Base-by-base conservation (phyloP, 2,888 invertebrate species). In the Leptinotarsa rubiginosa region DNA sequence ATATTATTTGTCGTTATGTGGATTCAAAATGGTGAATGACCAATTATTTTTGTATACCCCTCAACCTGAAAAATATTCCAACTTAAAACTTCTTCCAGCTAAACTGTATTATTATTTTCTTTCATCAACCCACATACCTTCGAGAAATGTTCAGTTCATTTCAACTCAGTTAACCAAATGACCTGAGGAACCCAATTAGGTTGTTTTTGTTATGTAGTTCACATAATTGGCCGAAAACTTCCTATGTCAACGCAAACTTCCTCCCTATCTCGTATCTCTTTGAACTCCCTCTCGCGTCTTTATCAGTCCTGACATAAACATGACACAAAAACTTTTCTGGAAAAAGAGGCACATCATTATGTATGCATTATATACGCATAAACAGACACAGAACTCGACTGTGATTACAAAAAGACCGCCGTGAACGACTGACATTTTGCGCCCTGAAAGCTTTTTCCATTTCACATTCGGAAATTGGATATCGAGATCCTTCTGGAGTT, bases 341-440 rank as follows among this genome's bases (percentile, higher is more conserved):
- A 5, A 25, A 41, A 62, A 62, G 62, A 41, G 47, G 31, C 68
- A 56, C 68, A 68, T 68, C 68, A 68, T 68, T 68, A 68, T 68
- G 52, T 41, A 68, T 68, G 68, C 41, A 68, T 68, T 68, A 68
- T 68, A 68, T 13, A 68, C 56, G 68, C 68, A 68, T 68, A 68
- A 68, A 41, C 52, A 68, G 54, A 68, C 68, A 31, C 54, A 68
- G 54, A 68, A 68, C 68, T 68, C 68, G 56, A 54, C 68, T 68
- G 49, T 68, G 68, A 68, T 68, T 68, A 68, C 68, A 68, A 68
- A 68, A 68, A 68, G 68, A 54, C 68, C 54, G 31, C 52, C 68
- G 41, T 5, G 31, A 68, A 54, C 68, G 68, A 68, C 47, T 68
- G 68, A 56, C 68, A 68, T 68, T 68, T 68, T 54, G 52, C 41